Percentiles rank a stretch among this genome's conserved stretches.
phyloP scores from a whole-genome alignment of 2,888 invertebrate genomes.

The Ptychoptera contaminata region DNA sequence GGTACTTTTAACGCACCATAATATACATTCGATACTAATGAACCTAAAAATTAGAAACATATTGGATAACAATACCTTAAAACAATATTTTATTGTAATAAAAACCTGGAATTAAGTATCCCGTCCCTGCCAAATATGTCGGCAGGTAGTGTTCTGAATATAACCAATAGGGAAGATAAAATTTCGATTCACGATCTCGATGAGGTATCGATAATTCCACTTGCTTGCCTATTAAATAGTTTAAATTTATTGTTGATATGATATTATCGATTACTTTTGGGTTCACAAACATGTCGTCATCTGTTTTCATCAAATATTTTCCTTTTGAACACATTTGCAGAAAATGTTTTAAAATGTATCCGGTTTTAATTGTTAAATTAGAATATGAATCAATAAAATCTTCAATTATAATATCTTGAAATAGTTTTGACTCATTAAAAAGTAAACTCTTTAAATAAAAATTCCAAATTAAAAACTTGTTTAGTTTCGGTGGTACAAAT shows the following conservation, averaged over 20 bases:
- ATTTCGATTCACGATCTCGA: slow-evolving; percentile 45
- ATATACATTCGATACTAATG: slow-evolving; percentile 36
- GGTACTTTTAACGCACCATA: slow-evolving; percentile 38
- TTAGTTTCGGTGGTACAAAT: background rate
- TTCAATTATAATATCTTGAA: slow-evolving; percentile 44
- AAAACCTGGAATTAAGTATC: slow-evolving; percentile 37
- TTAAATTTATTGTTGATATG: slow-evolving; percentile 9
- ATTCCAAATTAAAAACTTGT: background rate
- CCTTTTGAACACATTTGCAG: slow-evolving; percentile 35
- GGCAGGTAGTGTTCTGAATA: slow-evolving; percentile 38
- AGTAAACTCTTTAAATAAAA: slow-evolving; percentile 18
- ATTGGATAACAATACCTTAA: background rate
- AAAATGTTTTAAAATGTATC: slow-evolving; percentile 47
- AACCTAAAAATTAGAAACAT: slow-evolving; percentile 21
- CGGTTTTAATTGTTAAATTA: slow-evolving; percentile 51
- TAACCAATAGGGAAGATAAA: slow-evolving; percentile 44
- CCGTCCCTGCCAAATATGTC: slow-evolving; percentile 53
- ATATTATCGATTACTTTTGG: slow-evolving; percentile 32
- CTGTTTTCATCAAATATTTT: slow-evolving; percentile 39
- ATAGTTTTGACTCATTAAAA: slow-evolving; percentile 33
- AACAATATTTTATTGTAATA: slow-evolving; percentile 20
- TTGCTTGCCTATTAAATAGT: slow-evolving; percentile 35
- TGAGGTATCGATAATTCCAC: slow-evolving; percentile 41
- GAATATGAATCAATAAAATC: slow-evolving; percentile 45
- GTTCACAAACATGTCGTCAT: slow-evolving; percentile 46